Evolutionary conservation across 2,888 invertebrate genomes (phyloP).

Genomic region (Lordiphosa andalusiaca): DNA sequence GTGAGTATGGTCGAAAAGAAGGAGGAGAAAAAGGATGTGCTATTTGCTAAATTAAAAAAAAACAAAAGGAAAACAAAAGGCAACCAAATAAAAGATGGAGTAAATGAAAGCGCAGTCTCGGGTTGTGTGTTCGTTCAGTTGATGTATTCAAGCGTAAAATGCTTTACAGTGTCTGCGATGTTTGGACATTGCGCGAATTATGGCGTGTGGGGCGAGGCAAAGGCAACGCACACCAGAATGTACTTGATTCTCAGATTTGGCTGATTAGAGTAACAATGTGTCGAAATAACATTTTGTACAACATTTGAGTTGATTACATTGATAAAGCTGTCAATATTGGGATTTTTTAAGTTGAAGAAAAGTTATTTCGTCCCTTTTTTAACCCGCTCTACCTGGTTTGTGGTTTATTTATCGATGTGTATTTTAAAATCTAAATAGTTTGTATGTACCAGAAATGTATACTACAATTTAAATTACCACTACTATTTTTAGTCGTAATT

Average conservation of each 20-base stretch:
- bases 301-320: conserved; percentile 3
- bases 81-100: conserved; percentile 14
- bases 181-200: conserved; percentile 9
- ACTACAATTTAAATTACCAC: too few relatives aligned
- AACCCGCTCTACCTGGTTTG: too few relatives aligned
- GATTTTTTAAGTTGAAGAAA: too few relatives aligned
- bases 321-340: conserved; percentile 13
- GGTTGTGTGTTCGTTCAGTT: conserved; percentile 8
- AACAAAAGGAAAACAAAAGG: conserved; percentile 22
- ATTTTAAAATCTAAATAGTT: too few relatives aligned
- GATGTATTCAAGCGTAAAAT: conserved; percentile 69
- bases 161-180: conserved; percentile 58
- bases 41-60: conserved; percentile 62
- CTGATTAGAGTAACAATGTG: too few relatives aligned
- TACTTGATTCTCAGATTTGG: too few relatives aligned
- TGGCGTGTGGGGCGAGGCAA: conserved; percentile 5
- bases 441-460: too few relatives aligned
- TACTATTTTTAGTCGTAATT: too few relatives aligned
- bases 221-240: not conserved
- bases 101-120: conserved; percentile 6
- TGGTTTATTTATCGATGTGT: too few relatives aligned
- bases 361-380: too few relatives aligned
- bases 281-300: not conserved
- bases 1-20: conserved; percentile 77
- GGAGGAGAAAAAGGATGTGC: conserved; percentile 24